A percentile compares a stretch with the other conserved stretches of the same genome.
phyloP scores from a whole-genome alignment of 2,888 invertebrate genomes.

The Acronicta aceris region DNA sequence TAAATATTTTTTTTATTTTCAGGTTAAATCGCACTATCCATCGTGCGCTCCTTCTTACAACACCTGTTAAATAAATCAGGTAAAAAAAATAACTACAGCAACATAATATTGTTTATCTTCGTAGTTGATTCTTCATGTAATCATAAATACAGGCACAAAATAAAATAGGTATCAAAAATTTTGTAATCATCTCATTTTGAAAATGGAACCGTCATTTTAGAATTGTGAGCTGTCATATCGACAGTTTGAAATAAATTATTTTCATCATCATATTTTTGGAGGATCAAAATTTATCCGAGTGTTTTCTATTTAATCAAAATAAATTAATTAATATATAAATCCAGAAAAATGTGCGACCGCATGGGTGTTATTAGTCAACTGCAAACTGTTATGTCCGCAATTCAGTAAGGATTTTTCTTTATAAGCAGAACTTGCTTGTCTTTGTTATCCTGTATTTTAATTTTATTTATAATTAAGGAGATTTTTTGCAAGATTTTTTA shows the following conservation, averaged over 20 bases:
- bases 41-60: conserved; percentile 76
- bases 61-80: conserved; percentile 47
- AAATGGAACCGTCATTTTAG: conserved; percentile 34
- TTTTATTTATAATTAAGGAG: too few species aligned
- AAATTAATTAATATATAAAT: conserved; percentile 10
- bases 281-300: conserved; percentile 34
- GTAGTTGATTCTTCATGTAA: neutral
- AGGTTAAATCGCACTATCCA: conserved; percentile 78
- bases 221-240: conserved; percentile 5
- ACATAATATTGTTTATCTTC: neutral
- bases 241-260: conserved; percentile 5
- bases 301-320: conserved; percentile 3
- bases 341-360: conserved; percentile 79
- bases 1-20: conserved; percentile 48
- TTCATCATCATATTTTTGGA: conserved; percentile 16
- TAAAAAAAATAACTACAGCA: conserved; percentile 13
- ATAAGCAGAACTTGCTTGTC: too few species aligned
- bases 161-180: neutral
- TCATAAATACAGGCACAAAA: neutral
- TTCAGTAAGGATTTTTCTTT: conserved; percentile 70
- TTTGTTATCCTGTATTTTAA: too few species aligned
- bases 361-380: conserved; percentile 77
- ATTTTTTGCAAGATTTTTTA: too few species aligned
- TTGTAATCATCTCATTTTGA: conserved; percentile 15
- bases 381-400: conserved; percentile 78